Evolutionary conservation across 2,113 vertebrate genomes (phyloP).

Genomic region (Seriola rivoliana): DNA sequence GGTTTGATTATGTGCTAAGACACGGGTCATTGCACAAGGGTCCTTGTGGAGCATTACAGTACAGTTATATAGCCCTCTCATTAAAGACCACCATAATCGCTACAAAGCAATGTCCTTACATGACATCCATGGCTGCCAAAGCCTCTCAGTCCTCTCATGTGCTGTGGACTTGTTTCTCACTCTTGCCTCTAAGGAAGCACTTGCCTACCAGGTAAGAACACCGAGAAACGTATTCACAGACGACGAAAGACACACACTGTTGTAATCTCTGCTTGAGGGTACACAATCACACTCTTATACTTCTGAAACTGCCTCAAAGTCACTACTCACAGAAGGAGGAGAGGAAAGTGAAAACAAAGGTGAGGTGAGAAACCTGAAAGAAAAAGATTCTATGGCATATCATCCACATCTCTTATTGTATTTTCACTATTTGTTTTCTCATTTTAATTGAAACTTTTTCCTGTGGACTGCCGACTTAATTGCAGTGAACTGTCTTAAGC

Average conservation of each 20-base stretch:
- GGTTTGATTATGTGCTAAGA: slow-evolving; percentile 11
- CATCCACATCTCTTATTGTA: background rate
- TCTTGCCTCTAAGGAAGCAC: slow-evolving; percentile 12
- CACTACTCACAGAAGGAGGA: slow-evolving; percentile 18
- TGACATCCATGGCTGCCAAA: background rate
- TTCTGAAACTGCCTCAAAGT: slow-evolving; percentile 44
- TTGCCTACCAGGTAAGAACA: slow-evolving; percentile 35
- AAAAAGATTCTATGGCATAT: background rate
- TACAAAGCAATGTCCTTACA: background rate
- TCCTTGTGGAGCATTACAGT: slow-evolving; percentile 3
- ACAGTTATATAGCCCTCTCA: slow-evolving; percentile 6
- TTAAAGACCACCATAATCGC: background rate
- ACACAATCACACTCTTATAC: slow-evolving; percentile 21
- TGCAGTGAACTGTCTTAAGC: background rate
- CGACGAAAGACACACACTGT: slow-evolving; percentile 23
- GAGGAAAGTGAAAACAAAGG: slow-evolving; percentile 36
- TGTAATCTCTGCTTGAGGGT: slow-evolving; percentile 58
- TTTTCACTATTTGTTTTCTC: background rate
- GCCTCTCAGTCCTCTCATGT: slow-evolving; percentile 2
- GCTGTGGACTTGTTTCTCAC: slow-evolving; percentile 14
- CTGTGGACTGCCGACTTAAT: background rate
- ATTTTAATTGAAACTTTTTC: background rate
- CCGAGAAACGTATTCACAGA: slow-evolving; percentile 18
- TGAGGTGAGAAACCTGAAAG: slow-evolving; percentile 14
- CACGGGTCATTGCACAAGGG: background rate